phyloP scores from a whole-genome alignment of 2,797 vertebrate genomes.

The Rhinella marina region DNA sequence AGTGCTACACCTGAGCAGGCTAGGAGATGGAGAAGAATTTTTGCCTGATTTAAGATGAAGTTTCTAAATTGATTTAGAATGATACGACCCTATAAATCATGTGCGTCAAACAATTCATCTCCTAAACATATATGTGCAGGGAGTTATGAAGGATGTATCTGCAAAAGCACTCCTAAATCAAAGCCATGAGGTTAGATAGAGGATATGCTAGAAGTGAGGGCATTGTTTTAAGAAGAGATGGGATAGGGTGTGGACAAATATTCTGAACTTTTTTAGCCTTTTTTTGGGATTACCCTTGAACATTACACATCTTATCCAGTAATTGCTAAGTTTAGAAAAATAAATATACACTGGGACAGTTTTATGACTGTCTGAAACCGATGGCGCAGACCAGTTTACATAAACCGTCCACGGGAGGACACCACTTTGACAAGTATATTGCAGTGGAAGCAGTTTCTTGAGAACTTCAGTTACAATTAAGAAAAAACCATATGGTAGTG shows the following conservation, averaged over 20 bases:
- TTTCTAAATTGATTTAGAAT: too few relatives aligned
- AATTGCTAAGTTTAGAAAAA: constrained; percentile 27
- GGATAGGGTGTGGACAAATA: background rate
- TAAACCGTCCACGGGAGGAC: constrained; percentile 29
- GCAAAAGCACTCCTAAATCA: background rate
- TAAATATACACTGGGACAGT: constrained; percentile 40
- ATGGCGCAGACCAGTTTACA: constrained; percentile 35
- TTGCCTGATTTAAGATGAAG: background rate
- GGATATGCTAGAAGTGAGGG: background rate
- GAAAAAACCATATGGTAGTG: constrained; percentile 68
- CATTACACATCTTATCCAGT: background rate
- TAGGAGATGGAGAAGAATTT: background rate
- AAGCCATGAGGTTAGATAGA: background rate
- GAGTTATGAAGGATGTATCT: background rate
- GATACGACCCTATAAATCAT: background rate
- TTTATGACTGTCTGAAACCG: constrained; percentile 47
- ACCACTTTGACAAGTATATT: constrained; percentile 38
- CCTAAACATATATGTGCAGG: background rate
- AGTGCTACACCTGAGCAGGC: background rate
- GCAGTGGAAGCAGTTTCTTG: constrained; percentile 6
- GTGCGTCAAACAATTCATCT: background rate
- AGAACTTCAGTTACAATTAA: constrained; percentile 61
- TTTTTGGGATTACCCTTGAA: background rate
- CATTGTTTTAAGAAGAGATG: background rate
- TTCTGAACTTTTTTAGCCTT: background rate